phyloP scores from a whole-genome alignment of 2,113 vertebrate species.

The Orthonyx spaldingii region DNA sequence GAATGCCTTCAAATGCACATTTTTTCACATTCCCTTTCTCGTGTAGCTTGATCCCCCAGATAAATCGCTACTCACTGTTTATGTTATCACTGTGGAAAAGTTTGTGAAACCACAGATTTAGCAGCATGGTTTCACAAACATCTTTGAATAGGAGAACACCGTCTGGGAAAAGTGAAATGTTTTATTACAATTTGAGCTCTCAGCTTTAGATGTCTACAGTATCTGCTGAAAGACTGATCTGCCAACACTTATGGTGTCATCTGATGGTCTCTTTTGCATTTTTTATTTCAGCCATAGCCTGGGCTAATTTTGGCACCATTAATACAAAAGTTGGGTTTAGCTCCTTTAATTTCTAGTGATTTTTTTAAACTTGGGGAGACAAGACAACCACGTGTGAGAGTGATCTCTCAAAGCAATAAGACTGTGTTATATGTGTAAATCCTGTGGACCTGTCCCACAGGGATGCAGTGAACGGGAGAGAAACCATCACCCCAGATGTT shows the following conservation, averaged over 20 bases:
- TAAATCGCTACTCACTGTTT: conserved; percentile 36
- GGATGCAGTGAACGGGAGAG: fast-evolving
- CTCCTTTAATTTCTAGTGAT: neutral
- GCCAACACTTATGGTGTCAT: fast-evolving
- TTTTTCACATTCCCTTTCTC: neutral
- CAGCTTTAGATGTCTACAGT: neutral
- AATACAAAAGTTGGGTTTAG: neutral
- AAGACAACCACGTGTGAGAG: fast-evolving
- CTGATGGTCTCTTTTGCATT: neutral
- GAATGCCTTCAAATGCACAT: neutral
- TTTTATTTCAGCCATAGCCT: neutral
- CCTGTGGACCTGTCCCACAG: neutral
- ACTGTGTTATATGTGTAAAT: neutral
- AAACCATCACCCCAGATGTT: fast-evolving
- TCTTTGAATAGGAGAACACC: neutral
- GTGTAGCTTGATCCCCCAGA: neutral
- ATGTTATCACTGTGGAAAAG: conserved; percentile 1
- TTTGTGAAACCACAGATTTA: conserved; percentile 39
- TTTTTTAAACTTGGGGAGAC: neutral
- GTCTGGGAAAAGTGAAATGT: neutral
- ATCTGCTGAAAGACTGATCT: neutral
- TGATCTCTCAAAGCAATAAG: fast-evolving
- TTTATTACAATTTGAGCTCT: neutral
- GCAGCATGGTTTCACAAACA: neutral
- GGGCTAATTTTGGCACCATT: neutral